A percentile compares a stretch with the other conserved stretches of the same genome.
Evolutionary conservation across 2,797 vertebrate species (phyloP).

Genomic region (Zalophus californianus): DNA sequence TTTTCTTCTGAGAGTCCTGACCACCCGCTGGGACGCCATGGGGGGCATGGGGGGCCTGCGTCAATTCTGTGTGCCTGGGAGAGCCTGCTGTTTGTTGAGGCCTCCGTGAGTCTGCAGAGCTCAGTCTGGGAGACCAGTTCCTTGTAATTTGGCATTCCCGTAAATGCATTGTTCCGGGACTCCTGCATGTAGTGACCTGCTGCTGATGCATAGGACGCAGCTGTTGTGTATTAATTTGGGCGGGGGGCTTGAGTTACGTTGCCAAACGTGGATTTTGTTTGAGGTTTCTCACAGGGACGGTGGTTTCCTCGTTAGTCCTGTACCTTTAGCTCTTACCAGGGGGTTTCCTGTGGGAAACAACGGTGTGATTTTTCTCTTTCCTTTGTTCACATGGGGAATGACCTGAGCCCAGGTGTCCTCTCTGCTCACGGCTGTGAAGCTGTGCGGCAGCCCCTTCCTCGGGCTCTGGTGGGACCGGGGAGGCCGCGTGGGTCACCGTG

Average conservation of each 20-base stretch:
- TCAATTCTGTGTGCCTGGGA: not conserved
- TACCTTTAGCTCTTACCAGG: accelerated
- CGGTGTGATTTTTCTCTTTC: not conserved
- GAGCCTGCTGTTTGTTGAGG: not conserved
- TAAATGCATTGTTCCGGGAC: accelerated
- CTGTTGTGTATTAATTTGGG: accelerated
- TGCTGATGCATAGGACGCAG: accelerated
- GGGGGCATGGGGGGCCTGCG: not conserved
- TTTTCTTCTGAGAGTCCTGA: not conserved
- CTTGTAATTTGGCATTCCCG: accelerated
- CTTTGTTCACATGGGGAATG: too few relatives aligned
- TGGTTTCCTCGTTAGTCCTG: accelerated
- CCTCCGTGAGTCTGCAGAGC: not conserved
- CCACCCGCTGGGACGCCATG: not conserved
- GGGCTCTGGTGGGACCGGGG: not conserved
- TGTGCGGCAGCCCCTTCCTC: too few relatives aligned
- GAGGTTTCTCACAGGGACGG: accelerated
- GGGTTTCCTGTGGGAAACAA: not conserved
- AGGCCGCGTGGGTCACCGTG: not conserved
- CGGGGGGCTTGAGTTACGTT: accelerated
- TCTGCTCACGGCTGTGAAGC: not conserved
- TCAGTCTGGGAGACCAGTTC: not conserved
- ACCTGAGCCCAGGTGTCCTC: accelerated
- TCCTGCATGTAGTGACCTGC: accelerated
- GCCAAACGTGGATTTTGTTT: too few relatives aligned